Conservation (phyloP, 2,113 vertebrate species). For the Petromus typicus region DNA sequence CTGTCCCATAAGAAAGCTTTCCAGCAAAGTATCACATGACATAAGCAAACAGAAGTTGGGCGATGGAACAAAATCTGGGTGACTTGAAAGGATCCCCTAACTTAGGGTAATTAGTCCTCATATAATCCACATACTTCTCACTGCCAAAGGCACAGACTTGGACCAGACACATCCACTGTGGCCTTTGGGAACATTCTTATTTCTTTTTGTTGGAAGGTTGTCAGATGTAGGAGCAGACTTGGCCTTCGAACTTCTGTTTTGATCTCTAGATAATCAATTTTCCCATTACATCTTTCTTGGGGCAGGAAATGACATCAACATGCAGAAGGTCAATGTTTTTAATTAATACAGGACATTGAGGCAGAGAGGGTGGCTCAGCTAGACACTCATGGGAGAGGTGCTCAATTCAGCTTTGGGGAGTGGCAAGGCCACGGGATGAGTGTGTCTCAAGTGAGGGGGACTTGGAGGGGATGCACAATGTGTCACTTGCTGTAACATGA, state of each 20-base stretch:
- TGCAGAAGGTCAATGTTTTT: background rate
- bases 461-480: background rate
- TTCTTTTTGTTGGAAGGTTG: constrained; percentile 93
- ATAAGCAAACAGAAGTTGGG: constrained; percentile 93
- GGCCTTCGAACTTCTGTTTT: constrained; percentile 79
- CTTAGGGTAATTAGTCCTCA: background rate
- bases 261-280: constrained; percentile 74
- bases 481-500: background rate
- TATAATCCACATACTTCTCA: background rate
- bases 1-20: constrained; percentile 93
- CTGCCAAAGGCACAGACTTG: constrained; percentile 79
- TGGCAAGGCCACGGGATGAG: background rate
- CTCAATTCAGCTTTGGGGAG: background rate
- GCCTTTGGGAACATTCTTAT: constrained; percentile 90
- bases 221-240: constrained; percentile 78
- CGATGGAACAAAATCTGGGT: constrained; percentile 90
- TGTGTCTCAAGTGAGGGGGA: background rate
- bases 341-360: background rate
- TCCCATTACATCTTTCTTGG: constrained; percentile 79
- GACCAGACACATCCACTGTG: constrained; percentile 92
- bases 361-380: background rate
- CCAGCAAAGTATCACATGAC: constrained; percentile 92
- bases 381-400: background rate
- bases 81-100: constrained; percentile 89
- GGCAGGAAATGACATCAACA: background rate